phyloP scores from a whole-genome alignment of 2,888 invertebrate genomes.

The Sinohyriopsis cumingii region DNA sequence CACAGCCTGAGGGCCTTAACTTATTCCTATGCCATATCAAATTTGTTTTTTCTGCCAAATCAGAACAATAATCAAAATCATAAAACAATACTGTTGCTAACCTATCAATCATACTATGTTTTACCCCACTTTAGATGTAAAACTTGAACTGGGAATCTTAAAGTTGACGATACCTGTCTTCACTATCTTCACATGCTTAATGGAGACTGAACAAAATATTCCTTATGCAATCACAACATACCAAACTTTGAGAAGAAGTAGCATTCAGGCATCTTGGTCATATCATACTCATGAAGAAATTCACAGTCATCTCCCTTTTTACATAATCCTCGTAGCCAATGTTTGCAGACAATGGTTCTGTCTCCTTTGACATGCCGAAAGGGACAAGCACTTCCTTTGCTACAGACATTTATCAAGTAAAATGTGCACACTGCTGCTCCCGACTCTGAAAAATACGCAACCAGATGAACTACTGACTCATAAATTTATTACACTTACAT shows the following conservation, averaged over 20 bases:
- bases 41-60: too few species aligned
- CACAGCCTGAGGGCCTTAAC: too few species aligned
- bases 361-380: conserved; percentile 98
- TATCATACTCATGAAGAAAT: conserved; percentile 99
- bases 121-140: too few species aligned
- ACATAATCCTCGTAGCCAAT: conserved; percentile 98
- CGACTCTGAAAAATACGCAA: conserved; percentile 80
- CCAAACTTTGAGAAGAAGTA: conserved; percentile 99
- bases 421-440: conserved; percentile 97
- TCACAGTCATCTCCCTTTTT: conserved; percentile 99
- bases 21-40: too few species aligned
- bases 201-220: too few species aligned
- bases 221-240: conserved; percentile 69
- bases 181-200: too few species aligned
- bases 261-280: conserved; percentile 99
- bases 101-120: too few species aligned
- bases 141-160: too few species aligned
- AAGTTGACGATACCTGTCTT: too few species aligned
- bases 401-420: conserved; percentile 80
- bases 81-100: too few species aligned
- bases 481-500: too few species aligned
- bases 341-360: conserved; percentile 98
- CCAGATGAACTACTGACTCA: not conserved
- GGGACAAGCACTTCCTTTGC: conserved; percentile 92
- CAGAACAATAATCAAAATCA: too few species aligned